Evolutionary conservation across 2,888 invertebrate genomes (phyloP), one percentile per base, ranked within the genome.

Genomic region (Pandemis corylana): DNA sequence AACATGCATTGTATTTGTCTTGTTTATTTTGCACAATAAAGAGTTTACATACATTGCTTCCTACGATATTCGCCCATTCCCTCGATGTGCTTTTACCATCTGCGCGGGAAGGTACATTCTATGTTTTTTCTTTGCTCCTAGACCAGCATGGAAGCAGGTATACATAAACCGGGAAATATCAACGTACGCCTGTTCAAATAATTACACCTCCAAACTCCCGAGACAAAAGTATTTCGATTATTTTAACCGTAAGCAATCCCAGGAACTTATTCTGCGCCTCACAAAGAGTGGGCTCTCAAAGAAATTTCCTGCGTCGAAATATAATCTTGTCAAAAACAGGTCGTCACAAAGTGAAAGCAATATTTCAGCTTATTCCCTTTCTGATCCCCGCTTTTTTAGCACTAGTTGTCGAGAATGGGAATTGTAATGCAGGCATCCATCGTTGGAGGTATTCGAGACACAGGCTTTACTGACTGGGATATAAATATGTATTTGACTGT

Each of bases 241-340:
- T 66, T 51, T 51, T 53, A 66, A n/a, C 53, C 51, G 56, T 42
- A 67, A 67, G 51, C 67, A 53, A 51, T 67, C 36, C 67, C 53
- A 28, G 28, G 49, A 65, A 65, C 46, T 49, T 65, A 7, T 36
- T 49, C 49, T 49, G 49, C 49, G 20, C 28, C 12, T 2, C 59
- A 51, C 67, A 72, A 59, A 64, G 44, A 51, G 44, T 20, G 63
- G 46, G 12, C 63, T 44, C 15, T 72, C 42, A 72, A 68, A 72
- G 62, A 72, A 72, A 73, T 73, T 72, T 72, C 62, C 64, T 64
- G 63, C 13, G 41, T 6, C 53, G 53, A 28, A 68, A 72, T 46
- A 64, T 68, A 68, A 68, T 68, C 68, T 63, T 72, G 72, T 72
- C 72, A 68, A 51, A n/a, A 36, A 42, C 68, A 72, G 72, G 15